Evolutionary conservation across 2,888 invertebrate species (phyloP).

Genomic region (Capitulum mitella): DNA sequence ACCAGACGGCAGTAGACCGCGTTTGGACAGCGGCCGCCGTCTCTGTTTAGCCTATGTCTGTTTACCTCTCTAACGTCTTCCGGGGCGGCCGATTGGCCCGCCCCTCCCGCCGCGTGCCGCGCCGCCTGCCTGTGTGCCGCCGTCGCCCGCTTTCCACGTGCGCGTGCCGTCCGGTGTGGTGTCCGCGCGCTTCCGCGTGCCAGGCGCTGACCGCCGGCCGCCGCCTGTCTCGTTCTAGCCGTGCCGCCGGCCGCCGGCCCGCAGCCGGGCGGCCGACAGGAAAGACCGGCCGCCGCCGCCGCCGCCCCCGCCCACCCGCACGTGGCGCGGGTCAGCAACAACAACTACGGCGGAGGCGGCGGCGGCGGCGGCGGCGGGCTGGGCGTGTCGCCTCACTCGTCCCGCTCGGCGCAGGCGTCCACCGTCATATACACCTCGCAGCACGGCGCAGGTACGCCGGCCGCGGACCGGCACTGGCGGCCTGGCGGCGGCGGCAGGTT

Average conservation of each 20-base stretch:
- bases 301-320: background rate
- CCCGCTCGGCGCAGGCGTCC: constrained; percentile 58
- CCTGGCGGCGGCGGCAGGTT: too few relatives aligned
- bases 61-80: too few relatives aligned
- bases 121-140: background rate
- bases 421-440: constrained; percentile 79
- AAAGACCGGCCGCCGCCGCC: background rate
- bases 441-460: constrained; percentile 59
- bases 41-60: too few relatives aligned
- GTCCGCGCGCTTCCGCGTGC: background rate
- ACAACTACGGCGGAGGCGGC: constrained; percentile 21
- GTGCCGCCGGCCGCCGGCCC: constrained; percentile 27
- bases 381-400: constrained; percentile 60
- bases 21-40: too few relatives aligned
- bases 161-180: too few relatives aligned
- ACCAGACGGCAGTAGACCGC: too few relatives aligned
- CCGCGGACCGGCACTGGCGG: too few relatives aligned
- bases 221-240: constrained; percentile 28
- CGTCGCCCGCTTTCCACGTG: too few relatives aligned
- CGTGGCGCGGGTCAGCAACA: constrained; percentile 10
- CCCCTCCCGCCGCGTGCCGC: background rate
- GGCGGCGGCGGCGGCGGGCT: constrained; percentile 4
- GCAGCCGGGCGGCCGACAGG: background rate
- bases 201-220: background rate
- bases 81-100: background rate